These are phyloP conservation scores for Catharus bicknelli DNA, from an alignment of 2,113 vertebrate species.

Conservation along the genomic window DNA sequence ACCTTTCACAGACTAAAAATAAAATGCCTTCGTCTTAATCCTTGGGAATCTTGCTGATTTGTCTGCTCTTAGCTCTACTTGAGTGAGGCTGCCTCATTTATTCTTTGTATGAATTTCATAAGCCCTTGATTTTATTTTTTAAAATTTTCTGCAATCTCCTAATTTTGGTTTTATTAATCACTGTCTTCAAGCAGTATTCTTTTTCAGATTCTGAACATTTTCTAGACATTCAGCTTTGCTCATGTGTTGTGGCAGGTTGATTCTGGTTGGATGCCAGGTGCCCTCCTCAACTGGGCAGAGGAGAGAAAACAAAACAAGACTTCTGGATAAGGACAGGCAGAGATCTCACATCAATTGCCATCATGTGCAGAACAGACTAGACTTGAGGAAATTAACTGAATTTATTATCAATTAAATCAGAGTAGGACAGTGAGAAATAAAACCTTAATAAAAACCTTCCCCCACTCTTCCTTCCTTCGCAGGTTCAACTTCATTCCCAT, in stretches of 20 bases:
- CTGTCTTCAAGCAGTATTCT: background rate
- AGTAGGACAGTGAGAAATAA: background rate
- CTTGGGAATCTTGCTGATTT: background rate
- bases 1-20: constrained; percentile 3
- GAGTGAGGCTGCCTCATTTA: background rate
- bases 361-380: background rate
- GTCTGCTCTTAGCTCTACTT: background rate
- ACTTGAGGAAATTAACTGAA: background rate
- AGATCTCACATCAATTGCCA: background rate
- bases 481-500: background rate
- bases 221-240: constrained; percentile 8
- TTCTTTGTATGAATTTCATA: background rate
- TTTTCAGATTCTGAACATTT: background rate
- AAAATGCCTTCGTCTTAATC: constrained; percentile 1
- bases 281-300: background rate
- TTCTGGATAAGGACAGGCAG: background rate
- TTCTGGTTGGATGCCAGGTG: background rate
- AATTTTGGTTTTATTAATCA: constrained; percentile 27
- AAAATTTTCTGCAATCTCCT: background rate
- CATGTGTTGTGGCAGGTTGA: background rate
- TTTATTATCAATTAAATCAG: background rate
- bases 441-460: background rate
- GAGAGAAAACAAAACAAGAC: background rate
- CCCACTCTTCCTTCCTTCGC: background rate
- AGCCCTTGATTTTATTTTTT: background rate